Conservation (phyloP, 2,797 vertebrate genomes). For the Benthosema pterotum region DNA sequence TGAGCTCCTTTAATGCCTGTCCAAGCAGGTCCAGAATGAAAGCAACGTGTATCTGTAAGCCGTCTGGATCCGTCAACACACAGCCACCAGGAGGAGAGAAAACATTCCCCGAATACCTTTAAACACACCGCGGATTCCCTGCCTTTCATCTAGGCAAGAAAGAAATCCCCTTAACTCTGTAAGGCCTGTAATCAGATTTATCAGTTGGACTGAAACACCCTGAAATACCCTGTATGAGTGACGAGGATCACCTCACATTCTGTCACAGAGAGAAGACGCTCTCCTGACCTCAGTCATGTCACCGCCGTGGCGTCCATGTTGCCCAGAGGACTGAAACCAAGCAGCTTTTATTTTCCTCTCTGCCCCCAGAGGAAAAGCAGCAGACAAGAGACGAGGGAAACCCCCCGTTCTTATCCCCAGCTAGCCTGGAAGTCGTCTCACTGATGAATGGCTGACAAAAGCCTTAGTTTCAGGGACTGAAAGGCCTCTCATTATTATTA, state of each 20-base stretch:
- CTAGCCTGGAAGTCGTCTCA: conserved; percentile 42
- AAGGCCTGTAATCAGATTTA: conserved; percentile 46
- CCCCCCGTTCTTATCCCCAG: conserved; percentile 13
- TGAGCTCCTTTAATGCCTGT: background rate
- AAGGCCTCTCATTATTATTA: conserved; percentile 49
- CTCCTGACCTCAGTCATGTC: conserved; percentile 28
- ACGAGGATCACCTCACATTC: conserved; percentile 45
- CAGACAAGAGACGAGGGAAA: conserved; percentile 19
- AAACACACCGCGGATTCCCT: conserved; percentile 2
- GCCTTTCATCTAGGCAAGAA: conserved; percentile 24
- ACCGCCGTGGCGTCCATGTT: conserved; percentile 31
- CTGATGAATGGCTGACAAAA: conserved; percentile 44
- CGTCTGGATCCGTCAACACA: conserved; percentile 15
- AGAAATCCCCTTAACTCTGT: conserved; percentile 16
- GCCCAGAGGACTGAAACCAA: conserved; percentile 37
- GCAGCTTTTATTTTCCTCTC: conserved; percentile 29
- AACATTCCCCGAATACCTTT: conserved; percentile 27
- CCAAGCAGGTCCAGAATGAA: background rate
- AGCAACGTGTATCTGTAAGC: background rate
- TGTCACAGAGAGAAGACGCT: conserved; percentile 46
- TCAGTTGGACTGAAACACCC: conserved; percentile 25
- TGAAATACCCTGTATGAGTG: conserved; percentile 41
- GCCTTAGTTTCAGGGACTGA: conserved; percentile 39
- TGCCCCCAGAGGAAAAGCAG: conserved; percentile 25
- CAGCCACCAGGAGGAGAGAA: conserved; percentile 4